Evolutionary conservation across 2,888 invertebrate genomes (phyloP).

Genomic region (Sinodicranocentrus sp.): DNA sequence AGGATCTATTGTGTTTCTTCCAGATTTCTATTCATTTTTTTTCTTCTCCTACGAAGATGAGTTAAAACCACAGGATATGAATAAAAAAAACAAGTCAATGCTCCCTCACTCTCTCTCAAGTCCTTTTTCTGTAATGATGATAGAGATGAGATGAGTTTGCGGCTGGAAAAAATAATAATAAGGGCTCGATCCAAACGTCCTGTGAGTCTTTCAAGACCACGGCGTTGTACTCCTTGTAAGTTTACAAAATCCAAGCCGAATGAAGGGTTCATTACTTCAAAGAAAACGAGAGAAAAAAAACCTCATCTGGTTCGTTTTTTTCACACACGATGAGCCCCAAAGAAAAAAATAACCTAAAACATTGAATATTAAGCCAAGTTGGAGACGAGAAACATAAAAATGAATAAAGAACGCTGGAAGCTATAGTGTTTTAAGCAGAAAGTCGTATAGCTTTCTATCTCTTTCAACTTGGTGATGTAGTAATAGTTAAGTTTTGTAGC

Average conservation of each 20-base stretch:
- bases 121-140: constrained; percentile 52
- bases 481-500: constrained; percentile 5
- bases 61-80: constrained; percentile 52
- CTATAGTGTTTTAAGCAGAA: constrained; percentile 18
- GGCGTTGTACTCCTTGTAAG: constrained; percentile 23
- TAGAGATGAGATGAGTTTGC: constrained; percentile 42
- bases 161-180: constrained; percentile 65
- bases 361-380: constrained; percentile 11
- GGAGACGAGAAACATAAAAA: constrained; percentile 43
- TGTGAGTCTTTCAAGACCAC: constrained; percentile 53
- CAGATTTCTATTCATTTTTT: constrained; percentile 20
- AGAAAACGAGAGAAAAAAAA: constrained; percentile 55
- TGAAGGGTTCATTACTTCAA: constrained; percentile 67
- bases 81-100: constrained; percentile 63
- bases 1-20: background rate
- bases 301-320: constrained; percentile 68
- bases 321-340: constrained; percentile 58
- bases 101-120: constrained; percentile 36
- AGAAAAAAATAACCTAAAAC: constrained; percentile 56
- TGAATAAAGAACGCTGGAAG: constrained; percentile 62
- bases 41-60: constrained; percentile 6
- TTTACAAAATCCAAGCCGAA: constrained; percentile 39
- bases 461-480: constrained; percentile 2
- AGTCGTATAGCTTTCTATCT: background rate
- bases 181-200: constrained; percentile 61